Percentiles rank a stretch among this genome's conserved stretches.
Evolutionary conservation across 2,888 invertebrate genomes (phyloP).

Genomic region (Orgyia antiqua): DNA sequence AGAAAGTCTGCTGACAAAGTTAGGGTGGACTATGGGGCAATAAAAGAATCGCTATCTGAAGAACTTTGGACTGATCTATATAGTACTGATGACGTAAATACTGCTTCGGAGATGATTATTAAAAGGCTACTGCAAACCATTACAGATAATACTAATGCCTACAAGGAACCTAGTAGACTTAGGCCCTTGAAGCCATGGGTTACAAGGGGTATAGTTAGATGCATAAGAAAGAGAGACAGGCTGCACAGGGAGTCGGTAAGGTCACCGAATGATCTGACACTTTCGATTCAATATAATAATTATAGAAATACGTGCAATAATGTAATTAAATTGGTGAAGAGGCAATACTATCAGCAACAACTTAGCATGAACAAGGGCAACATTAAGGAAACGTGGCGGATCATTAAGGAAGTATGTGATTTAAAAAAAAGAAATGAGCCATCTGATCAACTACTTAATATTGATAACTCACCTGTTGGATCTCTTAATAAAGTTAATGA

Average conservation of each 20-base stretch:
- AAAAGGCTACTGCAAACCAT: background rate
- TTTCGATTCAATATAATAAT: background rate
- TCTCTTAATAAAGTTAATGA: no score
- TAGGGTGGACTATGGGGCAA: background rate
- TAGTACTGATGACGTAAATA: background rate
- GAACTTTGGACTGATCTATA: background rate
- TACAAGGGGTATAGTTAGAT: no score
- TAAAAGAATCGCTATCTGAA: background rate
- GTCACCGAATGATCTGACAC: no score
- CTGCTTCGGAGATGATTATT: background rate
- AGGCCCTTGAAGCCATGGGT: background rate
- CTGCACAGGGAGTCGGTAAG: no score
- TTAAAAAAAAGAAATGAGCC: no score
- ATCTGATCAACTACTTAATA: background rate
- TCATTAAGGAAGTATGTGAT: background rate
- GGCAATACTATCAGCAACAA: background rate
- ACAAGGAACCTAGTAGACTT: background rate
- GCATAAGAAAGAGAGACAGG: no score
- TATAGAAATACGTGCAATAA: background rate
- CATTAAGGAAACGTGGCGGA: background rate
- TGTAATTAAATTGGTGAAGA: background rate
- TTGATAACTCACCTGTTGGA: background rate
- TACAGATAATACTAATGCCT: background rate
- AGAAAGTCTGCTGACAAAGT: background rate
- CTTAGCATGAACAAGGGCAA: background rate